These are phyloP conservation scores for Saxidomus purpurata DNA, from an alignment of 1,140 invertebrate genomes.

Conservation along the genomic window DNA sequence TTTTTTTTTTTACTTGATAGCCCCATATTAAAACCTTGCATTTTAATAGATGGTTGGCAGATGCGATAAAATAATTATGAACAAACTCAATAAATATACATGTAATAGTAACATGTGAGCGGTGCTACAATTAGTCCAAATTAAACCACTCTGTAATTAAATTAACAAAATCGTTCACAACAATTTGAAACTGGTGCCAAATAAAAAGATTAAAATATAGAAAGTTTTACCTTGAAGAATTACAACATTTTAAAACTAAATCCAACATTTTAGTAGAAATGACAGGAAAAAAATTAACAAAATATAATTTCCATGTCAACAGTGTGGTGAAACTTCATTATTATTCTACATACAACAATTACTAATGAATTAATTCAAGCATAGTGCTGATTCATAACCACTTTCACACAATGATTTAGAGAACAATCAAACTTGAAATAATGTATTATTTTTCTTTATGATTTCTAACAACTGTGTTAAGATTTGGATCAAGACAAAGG, in stretches of 20 bases:
- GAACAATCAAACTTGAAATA: conserved; percentile 22
- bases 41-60: no score
- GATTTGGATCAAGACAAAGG: conserved; percentile 16
- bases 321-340: background rate
- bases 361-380: conserved; percentile 38
- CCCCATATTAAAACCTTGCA: no score
- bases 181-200: background rate
- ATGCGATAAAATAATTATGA: no score
- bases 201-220: background rate
- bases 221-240: background rate
- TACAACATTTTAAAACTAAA: background rate
- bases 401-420: conserved; percentile 22
- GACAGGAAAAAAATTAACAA: background rate
- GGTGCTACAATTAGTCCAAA: background rate
- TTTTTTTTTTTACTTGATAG: no score
- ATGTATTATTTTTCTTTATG: background rate
- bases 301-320: background rate
- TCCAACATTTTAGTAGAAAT: background rate
- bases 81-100: no score
- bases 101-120: no score
- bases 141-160: background rate
- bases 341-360: conserved; percentile 16
- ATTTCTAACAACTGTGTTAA: background rate
- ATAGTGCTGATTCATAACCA: conserved; percentile 11
- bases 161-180: background rate